Percentiles rank a stretch among this genome's conserved stretches.
These are phyloP conservation scores for Invenusta paracnida DNA, from an alignment of 2,888 invertebrate genomes.

Conservation along the genomic window DNA sequence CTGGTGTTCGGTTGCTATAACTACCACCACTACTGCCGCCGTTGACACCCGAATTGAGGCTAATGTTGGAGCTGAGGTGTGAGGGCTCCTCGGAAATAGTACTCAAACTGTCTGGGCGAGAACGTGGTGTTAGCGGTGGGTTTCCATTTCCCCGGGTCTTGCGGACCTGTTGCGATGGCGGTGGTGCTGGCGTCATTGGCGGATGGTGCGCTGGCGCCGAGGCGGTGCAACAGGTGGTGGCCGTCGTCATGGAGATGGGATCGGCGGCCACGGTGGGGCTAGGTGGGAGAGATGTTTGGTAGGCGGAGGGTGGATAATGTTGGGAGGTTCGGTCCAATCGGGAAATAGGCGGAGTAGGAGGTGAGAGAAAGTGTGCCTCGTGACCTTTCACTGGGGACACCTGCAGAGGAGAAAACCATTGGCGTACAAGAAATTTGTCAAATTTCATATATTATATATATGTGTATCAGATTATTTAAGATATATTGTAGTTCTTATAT, in stretches of 20 bases:
- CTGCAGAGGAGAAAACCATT: no score
- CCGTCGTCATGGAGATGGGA: background rate
- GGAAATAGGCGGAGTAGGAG: background rate
- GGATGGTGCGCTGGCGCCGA: background rate
- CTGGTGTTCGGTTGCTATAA: no score
- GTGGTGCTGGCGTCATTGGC: background rate
- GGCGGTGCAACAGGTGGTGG: background rate
- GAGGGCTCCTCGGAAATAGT: conserved; percentile 32
- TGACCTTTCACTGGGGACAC: background rate
- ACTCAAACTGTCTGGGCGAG: background rate
- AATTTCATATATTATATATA: no score
- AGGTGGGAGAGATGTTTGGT: no score
- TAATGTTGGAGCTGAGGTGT: background rate
- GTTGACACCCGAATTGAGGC: background rate
- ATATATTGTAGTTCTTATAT: no score
- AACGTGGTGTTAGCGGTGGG: no score
- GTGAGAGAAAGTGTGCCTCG: background rate
- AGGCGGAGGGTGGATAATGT: no score
- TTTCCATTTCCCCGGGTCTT: background rate
- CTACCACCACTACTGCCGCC: no score
- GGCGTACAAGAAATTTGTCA: no score
- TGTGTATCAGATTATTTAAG: no score
- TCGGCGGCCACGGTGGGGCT: no score
- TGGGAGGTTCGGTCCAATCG: no score
- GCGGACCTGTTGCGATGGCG: background rate